These are phyloP conservation scores for Metridium senile DNA, from an alignment of 92 coral and sea anemone species.

Conservation along the genomic window DNA sequence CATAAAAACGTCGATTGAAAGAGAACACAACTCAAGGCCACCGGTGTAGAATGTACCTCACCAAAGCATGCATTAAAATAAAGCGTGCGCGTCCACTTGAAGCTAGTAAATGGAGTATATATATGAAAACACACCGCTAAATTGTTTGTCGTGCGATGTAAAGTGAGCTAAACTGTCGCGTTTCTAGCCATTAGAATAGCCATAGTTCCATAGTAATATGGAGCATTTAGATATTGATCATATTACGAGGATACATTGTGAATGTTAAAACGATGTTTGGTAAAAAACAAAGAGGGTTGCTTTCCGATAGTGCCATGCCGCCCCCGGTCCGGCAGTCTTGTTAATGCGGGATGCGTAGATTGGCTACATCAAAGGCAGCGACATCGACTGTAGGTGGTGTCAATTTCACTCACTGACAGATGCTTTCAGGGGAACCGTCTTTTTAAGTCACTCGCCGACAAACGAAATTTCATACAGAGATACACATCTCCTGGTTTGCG, in stretches of 20 bases:
- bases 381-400: conserved; percentile 27
- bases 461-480: conserved; percentile 36
- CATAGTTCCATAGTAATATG: neutral
- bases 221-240: neutral
- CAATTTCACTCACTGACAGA: conserved; percentile 49
- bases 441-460: conserved; percentile 47
- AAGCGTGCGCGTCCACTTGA: no score
- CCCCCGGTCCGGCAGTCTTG: conserved; percentile 42
- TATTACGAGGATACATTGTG: conserved; percentile 9
- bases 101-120: no score
- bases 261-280: conserved; percentile 24
- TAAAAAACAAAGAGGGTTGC: conserved; percentile 28
- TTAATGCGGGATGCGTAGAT: conserved; percentile 46
- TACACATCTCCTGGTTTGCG: conserved; percentile 10
- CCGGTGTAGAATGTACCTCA: neutral
- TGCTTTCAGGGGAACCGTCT: conserved; percentile 36
- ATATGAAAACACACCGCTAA: no score
- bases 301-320: conserved; percentile 42
- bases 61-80: no score
- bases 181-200: neutral
- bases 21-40: conserved; percentile 17
- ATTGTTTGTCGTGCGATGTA: no score
- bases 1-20: conserved; percentile 29
- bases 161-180: neutral
- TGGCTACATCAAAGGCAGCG: conserved; percentile 42